phyloP scores from a whole-genome alignment of 2,113 vertebrate genomes.

The Castor canadensis region DNA sequence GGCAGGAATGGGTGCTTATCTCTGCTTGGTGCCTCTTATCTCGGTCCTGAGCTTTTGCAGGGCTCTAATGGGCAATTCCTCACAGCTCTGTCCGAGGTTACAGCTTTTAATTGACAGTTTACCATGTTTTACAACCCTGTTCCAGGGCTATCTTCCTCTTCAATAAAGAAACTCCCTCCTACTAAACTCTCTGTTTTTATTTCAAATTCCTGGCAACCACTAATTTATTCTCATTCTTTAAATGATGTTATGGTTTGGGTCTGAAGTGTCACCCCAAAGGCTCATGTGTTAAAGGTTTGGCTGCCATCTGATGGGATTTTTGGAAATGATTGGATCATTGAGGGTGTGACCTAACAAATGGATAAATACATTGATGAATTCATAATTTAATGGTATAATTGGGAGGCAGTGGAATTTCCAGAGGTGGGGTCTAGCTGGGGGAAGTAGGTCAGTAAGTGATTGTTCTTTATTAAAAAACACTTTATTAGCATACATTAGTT shows the following conservation, averaged over 20 bases:
- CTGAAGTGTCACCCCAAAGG: background rate
- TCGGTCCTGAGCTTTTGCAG: no score
- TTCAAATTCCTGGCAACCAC: background rate
- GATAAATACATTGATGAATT: background rate
- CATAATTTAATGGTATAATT: background rate
- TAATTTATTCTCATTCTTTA: background rate
- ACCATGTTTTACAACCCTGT: no score
- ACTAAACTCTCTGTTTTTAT: background rate
- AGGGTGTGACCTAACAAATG: background rate
- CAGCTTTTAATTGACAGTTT: no score
- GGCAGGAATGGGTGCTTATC: no score
- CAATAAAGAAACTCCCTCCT: background rate
- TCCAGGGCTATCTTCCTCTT: no score
- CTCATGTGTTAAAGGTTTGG: background rate
- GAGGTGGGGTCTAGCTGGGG: background rate
- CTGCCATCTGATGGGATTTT: background rate
- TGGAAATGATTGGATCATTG: background rate
- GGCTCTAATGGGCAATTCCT: no score
- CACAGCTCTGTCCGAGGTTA: no score
- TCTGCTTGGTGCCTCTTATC: no score
- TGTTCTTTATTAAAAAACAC: no score
- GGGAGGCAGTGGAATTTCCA: background rate
- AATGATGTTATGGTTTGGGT: background rate
- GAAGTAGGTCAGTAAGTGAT: background rate
- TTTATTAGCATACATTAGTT: no score